Evolutionary conservation across 2,888 invertebrate genomes (phyloP).

Genomic region (Phyto melanocephala): DNA sequence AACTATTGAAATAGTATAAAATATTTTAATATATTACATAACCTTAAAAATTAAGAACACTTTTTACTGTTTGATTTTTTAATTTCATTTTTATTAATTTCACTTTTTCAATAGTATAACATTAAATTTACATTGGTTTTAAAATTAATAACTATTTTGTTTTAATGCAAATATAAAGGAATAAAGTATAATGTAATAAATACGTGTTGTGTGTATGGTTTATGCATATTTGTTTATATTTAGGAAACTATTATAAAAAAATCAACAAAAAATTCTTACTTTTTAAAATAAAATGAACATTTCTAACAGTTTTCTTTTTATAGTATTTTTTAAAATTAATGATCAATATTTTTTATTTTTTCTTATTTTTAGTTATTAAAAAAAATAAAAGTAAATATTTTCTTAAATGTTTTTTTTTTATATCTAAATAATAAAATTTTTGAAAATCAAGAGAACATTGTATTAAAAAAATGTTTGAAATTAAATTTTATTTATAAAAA

Average conservation of each 20-base stretch:
- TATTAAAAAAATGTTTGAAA: too few species aligned
- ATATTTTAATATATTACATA: too few species aligned
- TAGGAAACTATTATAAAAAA: constrained; percentile 34
- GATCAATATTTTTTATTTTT: not conserved
- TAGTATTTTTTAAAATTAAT: not conserved
- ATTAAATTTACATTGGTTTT: constrained; percentile 43
- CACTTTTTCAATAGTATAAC: constrained; percentile 38
- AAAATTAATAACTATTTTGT: constrained; percentile 1
- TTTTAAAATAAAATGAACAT: constrained; percentile 25
- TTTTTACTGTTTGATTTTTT: not conserved
- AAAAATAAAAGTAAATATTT: not conserved
- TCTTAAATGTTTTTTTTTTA: too few species aligned
- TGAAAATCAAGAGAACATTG: too few species aligned
- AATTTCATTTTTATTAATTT: constrained; percentile 43
- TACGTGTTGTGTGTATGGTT: constrained; percentile 50
- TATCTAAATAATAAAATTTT: too few species aligned
- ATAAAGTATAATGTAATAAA: constrained; percentile 58
- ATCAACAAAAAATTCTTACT: constrained; percentile 28
- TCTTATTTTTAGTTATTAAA: not conserved
- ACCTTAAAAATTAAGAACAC: not conserved
- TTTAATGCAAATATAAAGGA: constrained; percentile 48
- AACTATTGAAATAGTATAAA: too few species aligned
- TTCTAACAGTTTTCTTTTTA: constrained; percentile 34
- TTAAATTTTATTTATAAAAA: not conserved
- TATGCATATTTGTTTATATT: constrained; percentile 32